Conservation (phyloP, 2,797 vertebrate genomes). For the Megaceryle alcyon region DNA sequence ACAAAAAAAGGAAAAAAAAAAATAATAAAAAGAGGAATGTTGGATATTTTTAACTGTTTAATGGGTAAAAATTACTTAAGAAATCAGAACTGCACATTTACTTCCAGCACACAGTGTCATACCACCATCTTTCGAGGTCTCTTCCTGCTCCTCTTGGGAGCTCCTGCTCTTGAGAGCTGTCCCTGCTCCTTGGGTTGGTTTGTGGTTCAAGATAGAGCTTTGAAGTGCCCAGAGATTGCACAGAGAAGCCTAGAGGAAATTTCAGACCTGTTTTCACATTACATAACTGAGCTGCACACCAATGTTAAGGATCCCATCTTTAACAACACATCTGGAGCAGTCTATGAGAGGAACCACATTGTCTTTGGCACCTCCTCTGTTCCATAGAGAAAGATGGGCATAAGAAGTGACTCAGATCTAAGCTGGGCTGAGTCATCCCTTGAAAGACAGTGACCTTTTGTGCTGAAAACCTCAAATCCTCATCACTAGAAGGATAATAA, state of each 20-base stretch:
- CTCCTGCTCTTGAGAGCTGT: background rate
- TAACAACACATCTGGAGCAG: background rate
- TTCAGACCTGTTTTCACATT: background rate
- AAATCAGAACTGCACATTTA: background rate
- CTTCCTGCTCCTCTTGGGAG: background rate
- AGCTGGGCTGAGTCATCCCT: conserved; percentile 37
- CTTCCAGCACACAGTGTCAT: background rate
- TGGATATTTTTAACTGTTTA: background rate
- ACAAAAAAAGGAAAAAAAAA: background rate
- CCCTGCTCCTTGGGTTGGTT: background rate
- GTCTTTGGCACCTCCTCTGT: background rate
- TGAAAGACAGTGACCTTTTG: conserved; percentile 40
- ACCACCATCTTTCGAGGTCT: accelerated
- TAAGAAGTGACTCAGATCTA: conserved; percentile 34
- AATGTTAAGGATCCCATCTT: background rate
- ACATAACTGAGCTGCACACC: background rate
- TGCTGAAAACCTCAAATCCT: conserved; percentile 1
- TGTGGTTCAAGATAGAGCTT: background rate
- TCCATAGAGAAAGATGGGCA: background rate
- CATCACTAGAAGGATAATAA: conserved; percentile 13
- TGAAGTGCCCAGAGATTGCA: background rate
- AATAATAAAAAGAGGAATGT: background rate
- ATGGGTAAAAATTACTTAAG: background rate
- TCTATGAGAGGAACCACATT: background rate
- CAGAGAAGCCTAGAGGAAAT: background rate